Base-by-base conservation (phyloP, 2,888 invertebrate genomes). In the Leptothorax acervorum region DNA sequence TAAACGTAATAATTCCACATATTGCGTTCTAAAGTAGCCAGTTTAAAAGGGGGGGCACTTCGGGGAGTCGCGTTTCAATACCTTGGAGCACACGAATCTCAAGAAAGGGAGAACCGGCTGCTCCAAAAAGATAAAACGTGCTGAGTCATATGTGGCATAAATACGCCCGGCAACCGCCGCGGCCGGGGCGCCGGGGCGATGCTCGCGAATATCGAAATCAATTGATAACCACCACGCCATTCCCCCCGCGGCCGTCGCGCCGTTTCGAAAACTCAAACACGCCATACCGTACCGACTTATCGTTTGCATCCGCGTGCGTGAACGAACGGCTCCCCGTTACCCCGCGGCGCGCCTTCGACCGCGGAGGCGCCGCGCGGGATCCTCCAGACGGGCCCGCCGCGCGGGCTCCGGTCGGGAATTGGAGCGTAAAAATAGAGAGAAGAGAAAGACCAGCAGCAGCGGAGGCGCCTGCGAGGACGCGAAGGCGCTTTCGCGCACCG, bases 341-440 rank as follows among this genome's bases (percentile, higher is more conserved):
- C 0, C 15, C 28, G 23, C 45, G 23, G 23, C 23, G 23, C 23
- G 23, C 23, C 23, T 23, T 23, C 23, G 23, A 23, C 23, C 23
- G 28, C n/a, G 28, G 18, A 55, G 42, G n/a, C 55, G 31, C 31
- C 12, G 45, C 42, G 42, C 18, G 23, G n/a, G 1, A 55, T 66
- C 31, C n/a, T 78, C 68, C 78, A 76, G 66, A 28, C 66, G 15
- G 6, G 15, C 9, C 35, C 35, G 62, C 35, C 18, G n/a, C 1
- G 35, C 65, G 42, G 11, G 42, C 15, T 31, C 31, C 31, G 45
- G 81, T 83, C 84, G 83, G 73, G 87, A 90, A 85, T 85, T 87
- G 83, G 86, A 88, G 87, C 87, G 86, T 89, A 89, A 90, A 89
- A 89, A 89, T 87, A 91, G 90, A 88, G 90, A 86, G 82, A 73